phyloP scores from a whole-genome alignment of 2,797 vertebrate genomes.

The Poecilia gillii region DNA sequence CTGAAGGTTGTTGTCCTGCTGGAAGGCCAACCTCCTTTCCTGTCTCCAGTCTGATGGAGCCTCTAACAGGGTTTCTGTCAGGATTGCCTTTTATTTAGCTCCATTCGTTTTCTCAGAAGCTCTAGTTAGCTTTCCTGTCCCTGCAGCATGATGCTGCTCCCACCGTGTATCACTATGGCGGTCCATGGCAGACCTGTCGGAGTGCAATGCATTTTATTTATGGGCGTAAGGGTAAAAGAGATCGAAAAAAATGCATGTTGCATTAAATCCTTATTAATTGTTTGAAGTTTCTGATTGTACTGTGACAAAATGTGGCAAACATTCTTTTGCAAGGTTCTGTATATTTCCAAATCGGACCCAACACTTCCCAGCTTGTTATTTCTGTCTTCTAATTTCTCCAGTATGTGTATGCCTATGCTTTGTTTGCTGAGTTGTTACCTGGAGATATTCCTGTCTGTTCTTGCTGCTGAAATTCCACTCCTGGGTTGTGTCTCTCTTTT shows the following conservation, averaged over 20 bases:
- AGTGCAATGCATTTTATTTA: background rate
- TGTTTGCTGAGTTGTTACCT: slow-evolving; percentile 73
- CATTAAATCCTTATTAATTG: background rate
- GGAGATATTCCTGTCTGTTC: slow-evolving; percentile 82
- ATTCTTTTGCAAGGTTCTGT: background rate
- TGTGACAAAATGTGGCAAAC: background rate
- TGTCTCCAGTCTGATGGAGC: background rate
- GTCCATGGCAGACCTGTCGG: background rate
- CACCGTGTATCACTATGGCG: background rate
- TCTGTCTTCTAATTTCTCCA: slow-evolving; percentile 54
- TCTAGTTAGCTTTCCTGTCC: background rate
- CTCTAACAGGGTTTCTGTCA: background rate
- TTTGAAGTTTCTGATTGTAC: background rate
- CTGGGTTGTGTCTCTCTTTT: slow-evolving; percentile 74
- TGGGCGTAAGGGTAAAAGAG: background rate
- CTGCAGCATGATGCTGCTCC: background rate
- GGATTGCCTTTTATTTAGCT: background rate
- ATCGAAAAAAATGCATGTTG: background rate
- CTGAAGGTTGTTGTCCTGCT: background rate
- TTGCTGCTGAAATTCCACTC: slow-evolving; percentile 80
- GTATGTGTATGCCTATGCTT: slow-evolving; percentile 51
- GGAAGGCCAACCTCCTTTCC: background rate
- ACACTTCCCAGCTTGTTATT: slow-evolving; percentile 39
- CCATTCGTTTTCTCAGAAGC: background rate
- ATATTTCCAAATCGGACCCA: slow-evolving; percentile 51